phyloP scores from a whole-genome alignment of 30 jellyfish, hydroid and myxozoan species.

The Hydra vulgaris region DNA sequence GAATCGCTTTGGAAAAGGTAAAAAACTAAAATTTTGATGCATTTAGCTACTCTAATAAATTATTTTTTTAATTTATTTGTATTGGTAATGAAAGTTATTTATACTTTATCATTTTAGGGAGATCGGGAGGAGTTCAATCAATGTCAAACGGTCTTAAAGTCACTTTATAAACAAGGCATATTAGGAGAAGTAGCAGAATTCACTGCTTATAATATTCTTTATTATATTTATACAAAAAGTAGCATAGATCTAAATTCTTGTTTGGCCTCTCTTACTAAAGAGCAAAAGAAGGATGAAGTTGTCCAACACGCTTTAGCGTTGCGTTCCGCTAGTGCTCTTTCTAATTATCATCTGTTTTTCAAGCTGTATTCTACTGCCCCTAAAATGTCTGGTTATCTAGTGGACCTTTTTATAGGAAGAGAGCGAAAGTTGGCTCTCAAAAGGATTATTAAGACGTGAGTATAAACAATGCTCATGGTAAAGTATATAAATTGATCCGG shows the following conservation, averaged over 20 bases:
- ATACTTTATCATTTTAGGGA: conserved; percentile 47
- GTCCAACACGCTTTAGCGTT: conserved; percentile 89
- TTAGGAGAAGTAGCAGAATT: conserved; percentile 88
- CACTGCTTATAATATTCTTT: conserved; percentile 89
- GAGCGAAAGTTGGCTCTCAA: conserved; percentile 85
- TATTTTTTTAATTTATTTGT: too few relatives aligned
- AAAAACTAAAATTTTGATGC: not conserved
- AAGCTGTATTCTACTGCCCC: conserved; percentile 94
- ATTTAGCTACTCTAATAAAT: too few relatives aligned
- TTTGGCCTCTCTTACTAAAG: conserved; percentile 70
- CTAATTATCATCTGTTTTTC: conserved; percentile 90
- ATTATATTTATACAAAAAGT: conserved; percentile 86
- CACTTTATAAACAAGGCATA: conserved; percentile 71
- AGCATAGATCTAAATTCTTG: conserved; percentile 85
- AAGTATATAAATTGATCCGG: not conserved
- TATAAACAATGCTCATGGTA: conserved; percentile 9
- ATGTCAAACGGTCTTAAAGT: conserved; percentile 84
- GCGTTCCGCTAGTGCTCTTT: conserved; percentile 97
- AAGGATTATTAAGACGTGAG: conserved; percentile 90
- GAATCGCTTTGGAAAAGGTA: conserved; percentile 96
- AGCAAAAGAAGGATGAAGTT: conserved; percentile 62
- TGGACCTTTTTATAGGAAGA: conserved; percentile 91
- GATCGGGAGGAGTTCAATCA: conserved; percentile 99
- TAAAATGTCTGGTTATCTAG: conserved; percentile 89
- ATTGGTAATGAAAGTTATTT: too few relatives aligned